A percentile compares a stretch with the other conserved stretches of the same genome.
Conservation (phyloP, 2,888 invertebrate species). For the Dusona sp. region DNA sequence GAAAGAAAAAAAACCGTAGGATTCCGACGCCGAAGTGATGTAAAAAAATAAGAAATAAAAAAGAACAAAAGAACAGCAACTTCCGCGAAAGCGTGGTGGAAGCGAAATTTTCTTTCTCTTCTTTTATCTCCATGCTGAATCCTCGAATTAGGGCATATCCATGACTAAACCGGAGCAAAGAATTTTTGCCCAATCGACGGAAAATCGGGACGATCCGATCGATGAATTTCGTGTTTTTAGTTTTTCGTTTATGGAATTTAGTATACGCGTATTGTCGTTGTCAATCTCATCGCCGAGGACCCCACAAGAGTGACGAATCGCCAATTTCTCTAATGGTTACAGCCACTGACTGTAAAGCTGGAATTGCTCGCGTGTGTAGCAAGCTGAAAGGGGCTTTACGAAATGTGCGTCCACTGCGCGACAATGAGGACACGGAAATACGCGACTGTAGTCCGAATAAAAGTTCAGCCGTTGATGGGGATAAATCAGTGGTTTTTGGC, state of each 20-base stretch:
- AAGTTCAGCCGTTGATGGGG: slow-evolving; percentile 94
- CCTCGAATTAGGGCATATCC: slow-evolving; percentile 38
- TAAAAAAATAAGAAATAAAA: slow-evolving; percentile 31
- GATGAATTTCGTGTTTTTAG: slow-evolving; percentile 33
- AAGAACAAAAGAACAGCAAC: slow-evolving; percentile 9
- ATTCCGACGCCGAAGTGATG: background rate
- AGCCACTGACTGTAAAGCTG: slow-evolving; percentile 92
- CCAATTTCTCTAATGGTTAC: slow-evolving; percentile 88
- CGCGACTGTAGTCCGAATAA: slow-evolving; percentile 98
- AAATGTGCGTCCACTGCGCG: slow-evolving; percentile 96
- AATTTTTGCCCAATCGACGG: slow-evolving; percentile 54
- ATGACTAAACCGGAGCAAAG: slow-evolving; percentile 46
- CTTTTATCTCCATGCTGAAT: slow-evolving; percentile 10
- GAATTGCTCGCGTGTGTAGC: slow-evolving; percentile 91
- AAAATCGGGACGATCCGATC: slow-evolving; percentile 37
- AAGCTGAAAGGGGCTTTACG: slow-evolving; percentile 94
- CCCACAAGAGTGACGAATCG: slow-evolving; percentile 72
- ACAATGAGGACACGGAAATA: slow-evolving; percentile 96
- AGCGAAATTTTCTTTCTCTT: background rate
- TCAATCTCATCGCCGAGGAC: slow-evolving; percentile 52
- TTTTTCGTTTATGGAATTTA: slow-evolving; percentile 45
- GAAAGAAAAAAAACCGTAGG: slow-evolving; percentile 14
- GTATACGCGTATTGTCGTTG: slow-evolving; percentile 52
- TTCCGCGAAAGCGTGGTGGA: background rate
- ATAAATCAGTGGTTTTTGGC: slow-evolving; percentile 94